Evolutionary conservation across 1,140 invertebrate species (phyloP), one percentile per base, ranked within the genome.

Genomic region (Pseudomyrmex cubaensis): DNA sequence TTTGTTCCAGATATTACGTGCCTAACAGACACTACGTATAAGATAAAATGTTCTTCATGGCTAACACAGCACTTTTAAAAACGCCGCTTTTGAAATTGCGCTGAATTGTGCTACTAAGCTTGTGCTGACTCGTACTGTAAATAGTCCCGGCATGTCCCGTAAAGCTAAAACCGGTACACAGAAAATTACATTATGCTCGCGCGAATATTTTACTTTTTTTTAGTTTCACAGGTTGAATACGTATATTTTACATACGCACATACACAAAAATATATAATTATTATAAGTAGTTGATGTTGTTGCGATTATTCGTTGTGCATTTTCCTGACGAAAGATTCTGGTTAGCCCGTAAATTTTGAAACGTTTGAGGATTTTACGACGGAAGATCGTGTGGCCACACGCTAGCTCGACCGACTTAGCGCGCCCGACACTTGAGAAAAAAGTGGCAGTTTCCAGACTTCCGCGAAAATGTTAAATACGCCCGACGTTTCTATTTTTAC

Each of bases 401-500:
- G 15, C 25, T 35, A 63, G 66, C 61, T 44, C 48, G 48, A 9
- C 35, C 63, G 25, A 67, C 25, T 54, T 56, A 77, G 48, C 25
- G 13, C 48, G 13, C 25, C 13, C 44, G 59, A 64, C 17, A 20
- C 35, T 12, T 17, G 64, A 57, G 20, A 64, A 59, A 80, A 70
- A 61, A 70, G 52, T 66, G 44, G 35, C 76, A 15, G 35, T 25
- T 48, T 80, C 66, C 66, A 22, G 54, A 59, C 48, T 72, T 80
- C 44, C n/a, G 12, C 66, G 76, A 80, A 80, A 80, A 80, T 22
- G 35, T 46, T 48, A 56, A 20, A 12, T 17, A 25, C 15, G n/a
- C 15, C 76, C 44, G 66, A 70, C 76, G 44, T 70, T 80, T 80
- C 76, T 80, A 80, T 70, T 80, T 70, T 54, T 50, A 15, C 61